phyloP scores from a whole-genome alignment of 2,888 invertebrate species.

The Melieria picta region DNA sequence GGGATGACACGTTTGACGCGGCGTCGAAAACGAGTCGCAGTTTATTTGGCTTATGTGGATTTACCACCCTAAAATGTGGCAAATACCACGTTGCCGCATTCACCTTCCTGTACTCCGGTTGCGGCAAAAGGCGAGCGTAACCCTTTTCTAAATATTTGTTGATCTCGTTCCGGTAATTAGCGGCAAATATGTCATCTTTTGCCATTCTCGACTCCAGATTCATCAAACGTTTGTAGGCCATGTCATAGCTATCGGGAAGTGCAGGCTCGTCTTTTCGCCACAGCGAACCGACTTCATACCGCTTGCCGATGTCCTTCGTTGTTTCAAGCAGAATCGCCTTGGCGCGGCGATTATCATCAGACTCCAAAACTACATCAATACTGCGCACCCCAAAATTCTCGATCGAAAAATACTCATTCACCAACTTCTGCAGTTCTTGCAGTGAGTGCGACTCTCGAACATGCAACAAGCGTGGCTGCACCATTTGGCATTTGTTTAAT shows the following conservation, averaged over 20 bases:
- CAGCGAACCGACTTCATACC: slow-evolving; percentile 37
- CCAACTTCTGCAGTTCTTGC: slow-evolving; percentile 12
- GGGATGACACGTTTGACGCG: slow-evolving; percentile 39
- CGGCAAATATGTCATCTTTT: slow-evolving; percentile 24
- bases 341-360: slow-evolving; percentile 25
- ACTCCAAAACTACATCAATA: slow-evolving; percentile 14
- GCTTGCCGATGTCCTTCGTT: slow-evolving; percentile 15
- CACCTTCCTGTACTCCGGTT: not conserved
- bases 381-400: slow-evolving; percentile 13
- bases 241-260: slow-evolving; percentile 35
- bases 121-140: not conserved
- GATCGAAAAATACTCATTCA: slow-evolving; percentile 1
- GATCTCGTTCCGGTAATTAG: not conserved
- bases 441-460: slow-evolving; percentile 1
- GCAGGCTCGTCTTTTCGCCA: slow-evolving; percentile 31
- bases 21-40: slow-evolving; percentile 53
- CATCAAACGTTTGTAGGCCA: slow-evolving; percentile 36
- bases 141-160: not conserved
- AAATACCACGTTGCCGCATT: not conserved
- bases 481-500: not conserved
- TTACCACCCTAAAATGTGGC: slow-evolving; percentile 4
- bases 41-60: slow-evolving; percentile 13
- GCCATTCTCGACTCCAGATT: slow-evolving; percentile 37
- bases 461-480: not conserved
- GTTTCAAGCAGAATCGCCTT: slow-evolving; percentile 29